These are phyloP conservation scores for Chaenocephalus aceratus DNA, from an alignment of 2,113 vertebrate species.

Conservation along the genomic window DNA sequence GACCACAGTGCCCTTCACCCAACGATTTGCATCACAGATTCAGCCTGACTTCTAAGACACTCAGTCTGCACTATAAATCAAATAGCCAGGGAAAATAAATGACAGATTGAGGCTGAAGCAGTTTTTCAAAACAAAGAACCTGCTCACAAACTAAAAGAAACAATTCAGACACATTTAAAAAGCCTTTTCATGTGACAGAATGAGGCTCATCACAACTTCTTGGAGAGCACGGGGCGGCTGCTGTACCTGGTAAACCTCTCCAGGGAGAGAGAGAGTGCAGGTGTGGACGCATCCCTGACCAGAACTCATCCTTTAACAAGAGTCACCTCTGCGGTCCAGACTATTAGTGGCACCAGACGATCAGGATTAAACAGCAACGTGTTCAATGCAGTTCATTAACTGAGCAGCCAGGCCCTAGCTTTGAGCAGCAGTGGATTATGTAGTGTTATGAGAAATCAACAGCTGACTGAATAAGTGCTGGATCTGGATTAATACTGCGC, in stretches of 20 bases:
- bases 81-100: conserved; percentile 19
- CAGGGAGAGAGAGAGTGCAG: conserved; percentile 66
- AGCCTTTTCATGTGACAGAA: conserved; percentile 65
- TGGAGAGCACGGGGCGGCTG: conserved; percentile 39
- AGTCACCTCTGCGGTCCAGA: conserved; percentile 37
- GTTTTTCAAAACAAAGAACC: conserved; percentile 32
- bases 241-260: conserved; percentile 77
- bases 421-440: conserved; percentile 42
- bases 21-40: conserved; percentile 6
- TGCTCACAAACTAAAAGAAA: conserved; percentile 23
- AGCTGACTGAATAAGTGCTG: conserved; percentile 57
- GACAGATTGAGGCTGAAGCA: conserved; percentile 70
- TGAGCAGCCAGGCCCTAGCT: conserved; percentile 34
- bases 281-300: conserved; percentile 70
- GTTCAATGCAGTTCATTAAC: conserved; percentile 36
- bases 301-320: conserved; percentile 61
- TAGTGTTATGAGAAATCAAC: conserved; percentile 41
- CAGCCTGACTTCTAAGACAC: conserved; percentile 23
- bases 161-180: background rate
- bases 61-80: conserved; percentile 37
- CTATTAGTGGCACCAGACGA: conserved; percentile 18
- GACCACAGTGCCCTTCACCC: background rate
- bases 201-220: conserved; percentile 61
- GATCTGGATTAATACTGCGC: conserved; percentile 9
- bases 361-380: conserved; percentile 12